These are phyloP conservation scores for Natator depressus DNA, from an alignment of 2,113 vertebrate genomes.

Conservation along the genomic window DNA sequence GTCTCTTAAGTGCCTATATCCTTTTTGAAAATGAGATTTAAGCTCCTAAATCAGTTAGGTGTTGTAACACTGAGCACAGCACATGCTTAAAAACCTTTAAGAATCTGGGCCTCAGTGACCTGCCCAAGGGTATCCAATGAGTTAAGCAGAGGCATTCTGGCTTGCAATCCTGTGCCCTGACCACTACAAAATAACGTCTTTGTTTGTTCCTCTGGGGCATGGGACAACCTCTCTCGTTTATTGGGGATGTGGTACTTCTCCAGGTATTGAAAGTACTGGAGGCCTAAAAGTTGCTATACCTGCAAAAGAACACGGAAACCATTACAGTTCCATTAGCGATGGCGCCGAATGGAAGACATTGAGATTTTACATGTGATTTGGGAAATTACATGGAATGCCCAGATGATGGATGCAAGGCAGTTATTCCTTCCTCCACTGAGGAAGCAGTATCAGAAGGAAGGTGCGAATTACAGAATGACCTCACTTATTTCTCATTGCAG, in stretches of 20 bases:
- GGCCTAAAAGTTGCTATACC: neutral
- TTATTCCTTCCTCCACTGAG: constrained; percentile 44
- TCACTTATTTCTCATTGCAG: neutral
- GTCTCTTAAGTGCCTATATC: neutral
- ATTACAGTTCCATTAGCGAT: neutral
- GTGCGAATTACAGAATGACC: neutral
- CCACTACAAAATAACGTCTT: neutral
- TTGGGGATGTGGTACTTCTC: neutral
- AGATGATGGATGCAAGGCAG: neutral
- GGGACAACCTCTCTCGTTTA: neutral
- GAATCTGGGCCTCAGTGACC: neutral
- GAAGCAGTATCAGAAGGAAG: constrained; percentile 25
- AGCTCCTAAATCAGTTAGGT: neutral
- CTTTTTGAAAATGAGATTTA: neutral
- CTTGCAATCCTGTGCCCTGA: neutral
- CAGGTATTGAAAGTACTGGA: neutral
- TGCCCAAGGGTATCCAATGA: neutral
- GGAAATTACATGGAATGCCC: neutral
- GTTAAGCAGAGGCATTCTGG: neutral
- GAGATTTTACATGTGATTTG: constrained; percentile 42
- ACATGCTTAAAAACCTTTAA: neutral
- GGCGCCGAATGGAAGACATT: neutral
- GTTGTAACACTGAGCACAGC: too few relatives aligned
- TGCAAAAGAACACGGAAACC: neutral
- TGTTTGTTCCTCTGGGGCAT: neutral